Evolutionary conservation across 1,140 invertebrate species (phyloP), one percentile per base, ranked within the genome.

Genomic region (Vollenhovia emeryi): DNA sequence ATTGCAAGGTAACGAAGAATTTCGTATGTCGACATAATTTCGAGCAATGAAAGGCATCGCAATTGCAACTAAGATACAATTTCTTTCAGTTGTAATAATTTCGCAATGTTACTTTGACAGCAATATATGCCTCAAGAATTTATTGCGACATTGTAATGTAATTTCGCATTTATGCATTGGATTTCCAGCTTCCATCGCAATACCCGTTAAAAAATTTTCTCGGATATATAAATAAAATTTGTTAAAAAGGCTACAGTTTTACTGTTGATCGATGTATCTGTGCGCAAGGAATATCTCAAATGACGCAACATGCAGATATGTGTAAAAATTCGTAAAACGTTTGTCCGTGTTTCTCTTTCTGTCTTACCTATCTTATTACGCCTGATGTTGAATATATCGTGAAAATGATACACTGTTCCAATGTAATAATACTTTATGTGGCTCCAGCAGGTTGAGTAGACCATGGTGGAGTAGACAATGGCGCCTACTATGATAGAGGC

Each of bases 321-420:
- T 66, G 48, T 59, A 11, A n/a, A 60, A 62, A 57, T 73, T 21
- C n/a, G 2, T 1, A 30, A 3, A 55, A 62, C 3, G 3, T 24
- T 0, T 2, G 21, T n/a, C 30, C 6, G 11, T 36, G 5, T 36
- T 6, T 36, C 3, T 3, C 3, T 52, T 45, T 8, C 2, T 71
- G n/a, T 59, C 86, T 79, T 79, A 88, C 87, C 66, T 45, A 66
- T 85, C 21, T 74, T 85, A 59, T 85, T 88, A 9, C 52, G 0
- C 15, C 4, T 68, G 8, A 0, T 1, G 8, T 68, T 68, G 1
- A 18, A 4, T 21, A 68, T 0, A 68, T 79, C 76, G 1, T 68
- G 8, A 0, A 55, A 2, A 0, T n/a, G 6, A 36, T 36, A 59
- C 3, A 8, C 3, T 0, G n/a, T 0, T n/a, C 76, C 76, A 33